Base-by-base conservation (phyloP, 64 coral and sea anemone species). In the Orbicella faveolata region DNA sequence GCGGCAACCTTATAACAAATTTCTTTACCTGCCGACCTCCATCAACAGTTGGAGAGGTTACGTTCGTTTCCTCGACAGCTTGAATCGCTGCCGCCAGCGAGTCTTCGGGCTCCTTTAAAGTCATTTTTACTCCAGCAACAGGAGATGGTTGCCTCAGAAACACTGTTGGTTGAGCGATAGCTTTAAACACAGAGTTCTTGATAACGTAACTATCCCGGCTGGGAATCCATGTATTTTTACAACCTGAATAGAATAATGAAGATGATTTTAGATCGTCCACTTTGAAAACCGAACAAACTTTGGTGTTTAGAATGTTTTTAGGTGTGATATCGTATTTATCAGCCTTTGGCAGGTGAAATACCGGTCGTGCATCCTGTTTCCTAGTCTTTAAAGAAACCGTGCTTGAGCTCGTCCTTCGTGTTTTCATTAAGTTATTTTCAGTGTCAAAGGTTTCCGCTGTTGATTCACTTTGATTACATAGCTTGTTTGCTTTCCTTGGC, bases 291-390 rank as follows among this genome's bases (percentile, higher is more conserved):
- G 81, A 66, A 25, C 82, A 68, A 67, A 73, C 65, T 73, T 85
- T 69, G 34, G 36, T 68, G 20, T 48, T 70, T 37, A 84, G 21
- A 66, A 84, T 69, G 21, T 72, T 52, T 52, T 65, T 48, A 5
- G 36, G 65, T 51, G 39, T 85, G 39, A 85, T 85, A 73, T 85
- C 82, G 23, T 85, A 85, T 72, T 85, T 85, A 72, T 85, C 82
- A 14, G 82, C 82, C 64, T 25, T 85, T 7, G 82, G 82, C 14
- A 85, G 82, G 64, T 54, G 82, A 52, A 85, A 85, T 17, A 85
- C n/a, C 6, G 82, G 36, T 26, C 82, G 63, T 2, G 63, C 20
- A 53, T 1, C 21, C 39, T 26, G 21, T 52, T 85, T 85, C 16
- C 82, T 4, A n/a, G 82, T 37, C 21, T 73, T 70, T 19, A 73